A percentile compares a stretch with the other conserved stretches of the same genome.
Evolutionary conservation across 2,113 vertebrate species (phyloP).

Genomic region (Carollia perspicillata): DNA sequence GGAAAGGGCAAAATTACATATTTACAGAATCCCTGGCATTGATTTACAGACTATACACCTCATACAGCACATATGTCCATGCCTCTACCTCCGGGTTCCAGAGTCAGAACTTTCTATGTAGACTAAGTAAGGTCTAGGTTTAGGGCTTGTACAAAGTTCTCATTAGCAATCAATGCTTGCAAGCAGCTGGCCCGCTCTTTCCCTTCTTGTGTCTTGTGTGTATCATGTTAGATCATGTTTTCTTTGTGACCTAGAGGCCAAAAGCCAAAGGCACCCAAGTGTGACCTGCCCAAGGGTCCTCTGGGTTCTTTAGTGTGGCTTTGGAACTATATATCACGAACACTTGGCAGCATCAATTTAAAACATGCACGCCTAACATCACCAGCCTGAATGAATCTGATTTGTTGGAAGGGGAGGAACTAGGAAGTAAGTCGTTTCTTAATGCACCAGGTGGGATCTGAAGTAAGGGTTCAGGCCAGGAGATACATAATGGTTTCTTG

Average conservation of each 20-base stretch:
- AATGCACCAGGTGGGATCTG: neutral
- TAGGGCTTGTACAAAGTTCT: conserved; percentile 6
- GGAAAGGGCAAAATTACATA: neutral
- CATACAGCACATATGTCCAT: neutral
- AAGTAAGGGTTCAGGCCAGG: neutral
- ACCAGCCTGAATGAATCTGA: neutral
- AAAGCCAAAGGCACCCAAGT: neutral
- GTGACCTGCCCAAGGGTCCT: neutral
- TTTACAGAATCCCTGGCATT: neutral
- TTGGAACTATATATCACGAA: neutral
- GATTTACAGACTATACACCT: neutral
- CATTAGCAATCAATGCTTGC: neutral
- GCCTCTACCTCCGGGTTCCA: neutral
- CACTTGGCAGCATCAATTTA: neutral
- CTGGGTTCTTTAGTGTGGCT: neutral
- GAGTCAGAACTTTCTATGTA: neutral
- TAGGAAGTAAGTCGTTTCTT: neutral
- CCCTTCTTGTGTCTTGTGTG: neutral
- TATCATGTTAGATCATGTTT: neutral
- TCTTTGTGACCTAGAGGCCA: neutral
- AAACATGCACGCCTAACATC: neutral
- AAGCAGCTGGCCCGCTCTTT: neutral
- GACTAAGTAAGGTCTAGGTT: neutral
- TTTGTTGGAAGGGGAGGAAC: neutral
- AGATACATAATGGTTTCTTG: neutral